Conservation (phyloP, 2,888 invertebrate species). For the Scaptomyza caliginosa region DNA sequence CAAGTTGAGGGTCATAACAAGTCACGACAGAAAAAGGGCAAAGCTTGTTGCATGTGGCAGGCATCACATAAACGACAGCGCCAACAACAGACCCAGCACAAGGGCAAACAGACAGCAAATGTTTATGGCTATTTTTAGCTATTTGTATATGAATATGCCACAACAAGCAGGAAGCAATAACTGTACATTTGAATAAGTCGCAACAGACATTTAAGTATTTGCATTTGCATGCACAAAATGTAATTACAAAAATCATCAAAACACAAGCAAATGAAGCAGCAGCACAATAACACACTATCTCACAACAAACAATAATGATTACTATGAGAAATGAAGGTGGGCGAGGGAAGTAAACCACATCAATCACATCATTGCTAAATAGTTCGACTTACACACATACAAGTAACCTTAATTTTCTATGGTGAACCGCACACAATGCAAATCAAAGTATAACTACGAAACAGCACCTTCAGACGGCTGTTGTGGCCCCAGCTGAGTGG, state of each 20-base stretch:
- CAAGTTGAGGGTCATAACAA: conserved; percentile 70
- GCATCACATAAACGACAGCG: neutral
- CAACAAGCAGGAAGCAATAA: conserved; percentile 8
- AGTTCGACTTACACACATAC: conserved; percentile 52
- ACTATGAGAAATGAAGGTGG: neutral
- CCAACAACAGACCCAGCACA: neutral
- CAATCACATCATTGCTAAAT: neutral
- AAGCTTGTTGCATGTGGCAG: conserved; percentile 44
- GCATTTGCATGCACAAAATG: conserved; percentile 18
- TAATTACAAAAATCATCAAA: neutral
- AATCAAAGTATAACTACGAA: conserved; percentile 61
- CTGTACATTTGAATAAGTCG: conserved; percentile 9
- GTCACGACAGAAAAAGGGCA: conserved; percentile 17
- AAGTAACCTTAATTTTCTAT: conserved; percentile 7
- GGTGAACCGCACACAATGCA: conserved; percentile 38
- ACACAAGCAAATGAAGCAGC: conserved; percentile 1
- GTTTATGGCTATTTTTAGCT: conserved; percentile 48
- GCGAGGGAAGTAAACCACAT: neutral
- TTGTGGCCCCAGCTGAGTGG: conserved; percentile 14
- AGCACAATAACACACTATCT: conserved; percentile 1
- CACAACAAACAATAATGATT: neutral
- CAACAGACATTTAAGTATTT: neutral
- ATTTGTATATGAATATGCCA: neutral
- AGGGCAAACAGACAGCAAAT: neutral
- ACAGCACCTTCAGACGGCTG: conserved; percentile 4